Base-by-base conservation (phyloP, 1,140 invertebrate species). In the Hylaeus volcanicus region DNA sequence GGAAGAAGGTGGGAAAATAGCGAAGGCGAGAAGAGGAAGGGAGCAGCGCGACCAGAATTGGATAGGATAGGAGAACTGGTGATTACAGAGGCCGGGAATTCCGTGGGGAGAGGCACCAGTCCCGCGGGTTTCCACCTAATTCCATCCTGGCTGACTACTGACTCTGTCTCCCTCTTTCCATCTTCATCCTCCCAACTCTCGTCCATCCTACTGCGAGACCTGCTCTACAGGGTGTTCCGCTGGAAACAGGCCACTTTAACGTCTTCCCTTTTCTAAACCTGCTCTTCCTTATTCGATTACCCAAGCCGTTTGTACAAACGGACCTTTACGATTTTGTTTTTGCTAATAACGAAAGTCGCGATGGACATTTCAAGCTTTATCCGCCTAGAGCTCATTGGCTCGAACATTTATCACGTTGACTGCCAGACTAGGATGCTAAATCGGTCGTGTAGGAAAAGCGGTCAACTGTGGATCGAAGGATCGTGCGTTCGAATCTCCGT, bases 91-190 rank as follows among this genome's bases (percentile, higher is more conserved):
- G 89, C 91, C 88, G 88, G 89, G 81, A 85, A 89, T 89, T 91
- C 91, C 89, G 84, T 45, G 55, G 89, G 84, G 91, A 89, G 83
- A 83, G 82, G 87, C 87, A 80, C 79, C 73, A 82, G 84, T 91
- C 91, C 90, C 90, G 79, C 82, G 91, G 90, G 91, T 86, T 90
- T 91, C 90, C 84, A 91, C 91, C 90, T 92, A 92, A 92, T 92
- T 91, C 91, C 90, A 91, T 92, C 90, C 91, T 88, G 90, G 89
- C 90, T 90, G 90, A 90, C 90, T 91, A 89, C 87, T 85, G 85
- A 89, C 86, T 91, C 89, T 79, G 74, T 83, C 80, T 90, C 86
- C 64, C 70, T 70, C 51, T 69, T 71, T 74, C 71, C 37, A 55
- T 74, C 78, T 68, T 61, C 48, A 65, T 55, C 65, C 41, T 53